Percentiles rank a stretch among this genome's conserved stretches.
phyloP scores from a whole-genome alignment of 37 sponge, comb jelly and placozoan species.

The Mnemiopsis leidyi region DNA sequence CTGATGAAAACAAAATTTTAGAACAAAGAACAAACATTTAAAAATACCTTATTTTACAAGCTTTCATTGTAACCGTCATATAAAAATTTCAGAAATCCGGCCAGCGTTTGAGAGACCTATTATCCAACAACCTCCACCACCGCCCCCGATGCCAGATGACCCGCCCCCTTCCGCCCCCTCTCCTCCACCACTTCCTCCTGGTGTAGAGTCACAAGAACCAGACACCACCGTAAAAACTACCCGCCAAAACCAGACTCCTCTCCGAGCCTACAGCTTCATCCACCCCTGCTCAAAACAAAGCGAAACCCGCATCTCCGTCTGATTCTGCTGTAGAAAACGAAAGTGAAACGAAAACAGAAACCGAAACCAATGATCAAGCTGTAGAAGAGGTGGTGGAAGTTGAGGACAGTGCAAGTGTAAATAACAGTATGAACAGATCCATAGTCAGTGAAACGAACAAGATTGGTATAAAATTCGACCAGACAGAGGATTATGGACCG shows the following conservation, averaged over 20 bases:
- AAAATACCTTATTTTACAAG: no score
- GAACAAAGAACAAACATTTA: no score
- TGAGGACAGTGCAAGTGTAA: background rate
- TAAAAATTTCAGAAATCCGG: background rate
- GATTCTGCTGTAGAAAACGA: background rate
- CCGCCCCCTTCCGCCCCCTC: background rate
- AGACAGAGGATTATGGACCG: slow-evolving; percentile 30
- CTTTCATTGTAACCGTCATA: no score
- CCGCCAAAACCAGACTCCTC: background rate
- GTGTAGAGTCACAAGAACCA: background rate
- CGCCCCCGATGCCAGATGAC: background rate
- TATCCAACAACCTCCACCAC: background rate
- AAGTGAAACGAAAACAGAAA: background rate
- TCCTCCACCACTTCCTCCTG: slow-evolving; percentile 24
- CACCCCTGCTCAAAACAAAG: background rate
- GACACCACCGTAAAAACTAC: background rate
- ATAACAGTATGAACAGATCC: background rate
- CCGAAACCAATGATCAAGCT: background rate
- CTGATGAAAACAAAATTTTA: no score
- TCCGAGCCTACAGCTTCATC: slow-evolving; percentile 12
- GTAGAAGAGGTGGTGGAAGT: background rate
- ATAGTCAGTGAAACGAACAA: slow-evolving; percentile 65
- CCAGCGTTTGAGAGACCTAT: background rate
- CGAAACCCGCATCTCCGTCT: background rate
- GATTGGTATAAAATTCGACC: slow-evolving; percentile 60